Evolutionary conservation across 1,140 invertebrate species (phyloP).

Genomic region (Eumeta japonica): DNA sequence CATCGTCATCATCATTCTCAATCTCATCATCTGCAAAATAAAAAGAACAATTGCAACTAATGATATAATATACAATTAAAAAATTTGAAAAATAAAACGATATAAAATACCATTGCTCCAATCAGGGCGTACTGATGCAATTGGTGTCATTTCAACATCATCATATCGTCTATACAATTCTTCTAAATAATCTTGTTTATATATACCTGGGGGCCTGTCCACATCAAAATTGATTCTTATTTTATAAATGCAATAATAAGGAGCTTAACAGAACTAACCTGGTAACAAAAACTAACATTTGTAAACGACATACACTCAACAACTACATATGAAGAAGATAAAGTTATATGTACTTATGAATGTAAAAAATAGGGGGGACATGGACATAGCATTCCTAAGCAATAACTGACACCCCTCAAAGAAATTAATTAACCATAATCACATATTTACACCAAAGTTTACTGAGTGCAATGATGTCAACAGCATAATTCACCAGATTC

Average conservation of each 20-base stretch:
- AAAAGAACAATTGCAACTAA: conserved; percentile 6
- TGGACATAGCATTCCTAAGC: too few species aligned
- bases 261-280: background rate
- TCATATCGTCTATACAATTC: conserved; percentile 78
- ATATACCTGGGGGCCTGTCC: conserved; percentile 75
- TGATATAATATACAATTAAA: background rate
- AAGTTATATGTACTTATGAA: too few species aligned
- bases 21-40: conserved; percentile 36
- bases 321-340: background rate
- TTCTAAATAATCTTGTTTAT: conserved; percentile 74
- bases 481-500: too few species aligned
- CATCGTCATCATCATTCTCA: conserved; percentile 53
- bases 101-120: conserved; percentile 73
- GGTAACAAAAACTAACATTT: background rate
- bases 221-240: conserved; percentile 6
- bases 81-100: too few species aligned
- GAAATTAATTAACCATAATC: too few species aligned
- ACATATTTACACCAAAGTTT: too few species aligned
- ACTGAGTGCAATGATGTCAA: too few species aligned
- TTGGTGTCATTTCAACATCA: conserved; percentile 68
- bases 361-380: too few species aligned
- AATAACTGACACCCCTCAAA: too few species aligned
- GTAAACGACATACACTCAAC: background rate
- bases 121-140: conserved; percentile 74
- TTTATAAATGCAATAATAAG: background rate